phyloP scores from a whole-genome alignment of 1,140 invertebrate species.

The Euborellia annulipes region DNA sequence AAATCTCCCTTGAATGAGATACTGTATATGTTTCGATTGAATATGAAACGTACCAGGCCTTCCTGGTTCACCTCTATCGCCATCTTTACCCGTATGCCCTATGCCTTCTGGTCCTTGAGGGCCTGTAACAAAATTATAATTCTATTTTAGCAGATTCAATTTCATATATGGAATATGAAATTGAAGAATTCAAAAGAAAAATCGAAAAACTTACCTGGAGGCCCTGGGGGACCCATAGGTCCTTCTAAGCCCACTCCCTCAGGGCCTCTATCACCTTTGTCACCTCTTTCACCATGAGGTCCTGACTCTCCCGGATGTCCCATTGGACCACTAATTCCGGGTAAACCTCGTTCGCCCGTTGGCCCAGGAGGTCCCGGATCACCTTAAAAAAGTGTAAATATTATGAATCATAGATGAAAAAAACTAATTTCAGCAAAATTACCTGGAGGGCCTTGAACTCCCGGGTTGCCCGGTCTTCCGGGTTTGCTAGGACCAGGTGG shows the following conservation, averaged over 20 bases:
- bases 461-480: constrained; percentile 39
- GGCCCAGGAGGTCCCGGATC: constrained; percentile 33
- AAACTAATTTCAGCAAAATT: no score
- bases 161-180: no score
- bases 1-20: no score
- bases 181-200: constrained; percentile 41
- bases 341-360: constrained; percentile 42
- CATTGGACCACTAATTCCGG: constrained; percentile 41
- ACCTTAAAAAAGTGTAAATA: constrained; percentile 26
- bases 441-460: constrained; percentile 44
- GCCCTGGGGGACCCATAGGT: constrained; percentile 42
- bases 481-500: constrained; percentile 38
- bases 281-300: constrained; percentile 42
- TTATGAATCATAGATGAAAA: no score
- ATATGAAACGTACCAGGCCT: constrained; percentile 36
- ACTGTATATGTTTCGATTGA: no score
- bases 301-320: constrained; percentile 41
- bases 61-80: constrained; percentile 45
- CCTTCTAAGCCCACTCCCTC: constrained; percentile 52
- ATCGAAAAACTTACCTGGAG: constrained; percentile 45
- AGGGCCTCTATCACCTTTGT: constrained; percentile 51
- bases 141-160: no score
- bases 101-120: constrained; percentile 41
- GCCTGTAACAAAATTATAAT: constrained; percentile 27
- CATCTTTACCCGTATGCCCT: constrained; percentile 37